Evolutionary conservation across 1,140 invertebrate genomes (phyloP), one percentile per base, ranked within the genome.

Genomic region (Drosophila sp.): DNA sequence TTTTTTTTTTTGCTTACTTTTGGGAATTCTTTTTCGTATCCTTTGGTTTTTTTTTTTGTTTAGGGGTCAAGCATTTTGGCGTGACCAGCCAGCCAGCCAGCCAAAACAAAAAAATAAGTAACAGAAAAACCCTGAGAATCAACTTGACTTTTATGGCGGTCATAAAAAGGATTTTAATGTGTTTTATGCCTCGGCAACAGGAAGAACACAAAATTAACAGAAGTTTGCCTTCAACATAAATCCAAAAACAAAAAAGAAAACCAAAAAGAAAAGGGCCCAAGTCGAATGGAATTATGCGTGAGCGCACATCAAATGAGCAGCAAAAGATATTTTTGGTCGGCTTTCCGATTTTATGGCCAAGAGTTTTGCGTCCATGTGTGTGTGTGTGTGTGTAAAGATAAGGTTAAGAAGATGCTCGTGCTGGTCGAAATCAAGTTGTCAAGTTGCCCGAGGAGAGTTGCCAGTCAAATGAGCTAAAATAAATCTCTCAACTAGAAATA

Each of bases 101-200:
- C 17, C n/a, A 25, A 17, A 1, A 35, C 32, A 60, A n/a, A 66
- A 10, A 8, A 54, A 25, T 17, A 17, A 17, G 17, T 17, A 17
- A 17, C 17, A 41, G 23, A 6, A 30, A 29, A 54, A 41, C 41
- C 54, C 33, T 50, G 62, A 76, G 69, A 82, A 76, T 87, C 73
- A 76, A 79, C 80, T 79, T 87, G 83, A 87, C 82, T 86, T 86
- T 87, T 87, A 86, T 87, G 79, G 76, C 60, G 70, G 69, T 69
- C 76, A 82, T 79, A 82, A 86, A 85, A 82, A 71, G 69, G 83
- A 79, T 80, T 86, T 86, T 87, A 86, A 82, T 86, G 79, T 76
- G 75, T 82, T 86, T 81, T 82, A 87, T 86, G 70, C 47, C 64
- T 67, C 79, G 57, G 64, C 70, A 62, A 63, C 56, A 57, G 55